Evolutionary conservation across 2,797 vertebrate genomes (phyloP), one percentile per base, ranked within the genome.

Genomic region (Pristis pectinata): DNA sequence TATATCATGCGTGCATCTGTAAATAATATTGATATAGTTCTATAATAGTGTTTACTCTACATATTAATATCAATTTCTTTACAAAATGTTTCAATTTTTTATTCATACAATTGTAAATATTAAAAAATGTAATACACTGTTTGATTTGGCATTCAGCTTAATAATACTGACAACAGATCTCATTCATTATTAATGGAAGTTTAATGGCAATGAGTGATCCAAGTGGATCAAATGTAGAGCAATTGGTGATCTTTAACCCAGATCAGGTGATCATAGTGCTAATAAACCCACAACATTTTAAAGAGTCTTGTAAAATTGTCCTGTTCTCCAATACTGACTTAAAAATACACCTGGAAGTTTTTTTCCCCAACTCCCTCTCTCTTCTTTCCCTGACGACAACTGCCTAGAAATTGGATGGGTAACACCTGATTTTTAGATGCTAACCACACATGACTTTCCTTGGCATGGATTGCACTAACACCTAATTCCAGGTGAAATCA

Each of bases 101-200:
- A 94, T 74, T 94, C 92, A 94, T 94, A 76, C 41, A 94, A 94
- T 34, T 3, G 92, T 56, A 72, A 94, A 94, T 94, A 94, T 94
- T 94, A 94, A 94, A 92, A 17, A 76, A 53, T 76, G 44, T 94
- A 53, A 34, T 94, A 49, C 34, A 49, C 92, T 94, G 92, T 94
- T 94, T 94, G 92, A 94, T 74, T 94, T 94, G 67, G 11, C 92
- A 76, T 53, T 94, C 67, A 93, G 67, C 15, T 94, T 94, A 74
- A 74, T 94, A 56, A 94, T 41, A 91, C 19, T 94, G 92, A n/a
- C 70, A 94, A 76, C 24, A 13, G 92, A 76, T 74, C 44, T 94
- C 34, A 94, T 94, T 74, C 70, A 94, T 67, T 94, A 76, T 94
- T 94, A 76, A 94, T 94, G 44, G 70, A 15, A 27, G 70, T 76